Conservation (phyloP, 2,888 invertebrate species). For the Lottia scabra region DNA sequence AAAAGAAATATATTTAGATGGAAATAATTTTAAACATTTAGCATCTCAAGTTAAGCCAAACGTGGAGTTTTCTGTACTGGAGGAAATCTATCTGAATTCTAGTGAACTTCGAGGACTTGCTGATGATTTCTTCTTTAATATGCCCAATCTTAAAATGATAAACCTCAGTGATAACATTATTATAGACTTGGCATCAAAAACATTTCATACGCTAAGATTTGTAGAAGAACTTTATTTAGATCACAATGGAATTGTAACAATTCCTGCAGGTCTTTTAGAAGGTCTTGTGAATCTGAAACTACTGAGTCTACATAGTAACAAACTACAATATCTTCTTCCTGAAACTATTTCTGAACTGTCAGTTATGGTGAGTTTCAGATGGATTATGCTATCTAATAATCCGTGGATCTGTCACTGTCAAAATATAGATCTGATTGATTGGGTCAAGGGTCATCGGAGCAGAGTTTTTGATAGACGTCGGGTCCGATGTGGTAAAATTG, state of each 20-base stretch:
- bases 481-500: constrained; percentile 4
- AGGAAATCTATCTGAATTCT: constrained; percentile 23
- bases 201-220: constrained; percentile 4
- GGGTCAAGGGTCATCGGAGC: constrained; percentile 13
- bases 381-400: constrained; percentile 10
- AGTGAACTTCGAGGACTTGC: constrained; percentile 10
- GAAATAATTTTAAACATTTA: constrained; percentile 7
- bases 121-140: background rate
- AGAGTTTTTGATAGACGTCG: constrained; percentile 3
- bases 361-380: background rate
- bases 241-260: constrained; percentile 11
- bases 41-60: background rate
- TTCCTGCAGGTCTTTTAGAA: constrained; percentile 6
- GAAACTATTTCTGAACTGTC: background rate
- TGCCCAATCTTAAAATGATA: constrained; percentile 6
- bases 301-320: constrained; percentile 15
- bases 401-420: constrained; percentile 20
- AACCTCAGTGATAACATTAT: constrained; percentile 21
- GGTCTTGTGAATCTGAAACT: background rate
- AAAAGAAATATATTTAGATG: constrained; percentile 18
- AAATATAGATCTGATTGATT: constrained; percentile 10
- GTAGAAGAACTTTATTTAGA: constrained; percentile 15
- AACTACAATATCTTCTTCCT: background rate
- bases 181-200: background rate
- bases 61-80: background rate